Evolutionary conservation across 1,140 invertebrate species (phyloP).

Genomic region (Bombus turneri): DNA sequence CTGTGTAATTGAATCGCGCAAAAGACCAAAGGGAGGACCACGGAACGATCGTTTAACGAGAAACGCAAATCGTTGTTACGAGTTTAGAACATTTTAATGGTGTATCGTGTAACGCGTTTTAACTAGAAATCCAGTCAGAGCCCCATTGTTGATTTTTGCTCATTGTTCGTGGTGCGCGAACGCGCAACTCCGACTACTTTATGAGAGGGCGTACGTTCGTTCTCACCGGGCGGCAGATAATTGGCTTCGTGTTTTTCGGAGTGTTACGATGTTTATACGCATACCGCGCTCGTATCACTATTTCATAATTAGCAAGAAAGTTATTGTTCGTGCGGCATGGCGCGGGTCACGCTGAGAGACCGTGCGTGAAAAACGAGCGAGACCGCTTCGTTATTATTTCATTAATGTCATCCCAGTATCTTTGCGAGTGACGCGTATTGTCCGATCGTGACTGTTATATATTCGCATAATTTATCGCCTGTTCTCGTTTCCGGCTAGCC

Average conservation of each 20-base stretch:
- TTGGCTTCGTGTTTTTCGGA: constrained; percentile 72
- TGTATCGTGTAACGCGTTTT: constrained; percentile 39
- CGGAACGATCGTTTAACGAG: not conserved
- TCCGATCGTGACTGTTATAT: constrained; percentile 15
- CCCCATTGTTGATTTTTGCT: constrained; percentile 59
- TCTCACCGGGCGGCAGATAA: constrained; percentile 67
- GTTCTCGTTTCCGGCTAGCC: constrained; percentile 21
- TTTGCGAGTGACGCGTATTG: constrained; percentile 32
- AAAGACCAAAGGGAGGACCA: too few relatives aligned
- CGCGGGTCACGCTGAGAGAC: constrained; percentile 46
- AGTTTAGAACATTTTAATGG: not conserved
- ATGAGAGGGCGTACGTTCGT: constrained; percentile 64
- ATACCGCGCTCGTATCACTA: constrained; percentile 65
- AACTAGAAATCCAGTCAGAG: not conserved
- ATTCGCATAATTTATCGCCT: constrained; percentile 34
- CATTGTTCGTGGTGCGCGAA: constrained; percentile 53
- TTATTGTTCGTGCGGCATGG: constrained; percentile 55
- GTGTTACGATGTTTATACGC: constrained; percentile 71
- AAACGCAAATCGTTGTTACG: not conserved
- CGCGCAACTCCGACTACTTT: constrained; percentile 51
- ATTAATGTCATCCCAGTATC: constrained; percentile 51
- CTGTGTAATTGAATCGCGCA: not conserved
- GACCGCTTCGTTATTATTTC: constrained; percentile 62
- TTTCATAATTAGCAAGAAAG: constrained; percentile 75
- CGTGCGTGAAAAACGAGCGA: constrained; percentile 59